Evolutionary conservation across 1,140 invertebrate genomes (phyloP), one percentile per base, ranked within the genome.

Genomic region (Hylyphantes graminicola): DNA sequence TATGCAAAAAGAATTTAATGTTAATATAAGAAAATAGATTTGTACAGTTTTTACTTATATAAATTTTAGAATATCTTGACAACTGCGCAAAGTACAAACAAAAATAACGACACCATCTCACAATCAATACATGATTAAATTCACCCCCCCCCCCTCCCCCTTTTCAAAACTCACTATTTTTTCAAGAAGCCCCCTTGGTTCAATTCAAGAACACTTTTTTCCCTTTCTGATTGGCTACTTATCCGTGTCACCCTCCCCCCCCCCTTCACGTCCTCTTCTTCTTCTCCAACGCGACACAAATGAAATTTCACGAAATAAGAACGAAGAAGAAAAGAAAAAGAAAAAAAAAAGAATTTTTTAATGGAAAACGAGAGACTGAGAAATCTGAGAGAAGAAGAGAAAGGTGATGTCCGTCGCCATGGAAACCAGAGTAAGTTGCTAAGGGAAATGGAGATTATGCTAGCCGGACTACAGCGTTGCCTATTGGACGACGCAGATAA

Each of bases 281-380:
- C 57, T n/a, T 15, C 63, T 54, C 21, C 55, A 57, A 68, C 77
- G 64, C 77, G 67, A 72, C 68, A 72, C 79, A 81, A 81, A 81
- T 81, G 79, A 81, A 81, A 81, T 81, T 81, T 81, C 79, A 81
- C 67, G 54, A 81, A 81, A 80, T 70, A 80, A 80, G 59, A 51
- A 70, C 54, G 19, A 67, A 76, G 35, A 50, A 59, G 51, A 53
- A 21, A 76, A n/a, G 7, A 13, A 17, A 57, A 19, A 59, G 50
- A 61, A 78, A 76, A 61, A 48, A 17, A 67, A 15, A 55, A 67
- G 63, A 73, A 55, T 65, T 19, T 64, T 82, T 82, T 82, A 82
- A 82, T 82, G 80, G 80, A 82, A 82, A 82, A 82, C 72, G 80
- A 82, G 80, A 53, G 80, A 74, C 80, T 73, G 57, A 65, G 80